Evolutionary conservation across 2,797 vertebrate species (phyloP).

Genomic region (Trichosurus vulpecula): DNA sequence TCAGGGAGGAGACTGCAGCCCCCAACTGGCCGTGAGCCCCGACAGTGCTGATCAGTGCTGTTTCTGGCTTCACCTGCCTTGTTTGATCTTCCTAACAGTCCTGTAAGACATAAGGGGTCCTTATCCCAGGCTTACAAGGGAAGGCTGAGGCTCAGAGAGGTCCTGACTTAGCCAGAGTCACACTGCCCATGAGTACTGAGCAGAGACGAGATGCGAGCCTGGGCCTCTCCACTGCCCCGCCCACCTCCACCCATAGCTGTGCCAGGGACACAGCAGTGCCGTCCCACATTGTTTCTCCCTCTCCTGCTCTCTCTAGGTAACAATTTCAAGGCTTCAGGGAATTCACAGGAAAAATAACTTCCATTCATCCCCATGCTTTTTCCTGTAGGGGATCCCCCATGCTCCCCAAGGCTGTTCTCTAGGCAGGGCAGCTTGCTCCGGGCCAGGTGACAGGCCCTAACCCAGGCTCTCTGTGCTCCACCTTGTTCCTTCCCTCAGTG

Average conservation of each 20-base stretch:
- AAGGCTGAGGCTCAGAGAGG: neutral
- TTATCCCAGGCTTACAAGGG: neutral
- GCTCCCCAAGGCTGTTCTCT: neutral
- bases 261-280: too few species aligned
- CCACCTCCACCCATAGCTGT: too few species aligned
- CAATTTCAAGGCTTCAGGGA: slow-evolving; percentile 14
- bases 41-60: neutral
- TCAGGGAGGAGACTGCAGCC: neutral
- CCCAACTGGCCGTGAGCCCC: too few species aligned
- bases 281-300: neutral
- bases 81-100: neutral
- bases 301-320: neutral
- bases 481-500: neutral
- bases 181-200: neutral
- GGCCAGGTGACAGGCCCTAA: too few species aligned
- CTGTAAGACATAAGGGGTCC: neutral
- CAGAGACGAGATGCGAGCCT: neutral
- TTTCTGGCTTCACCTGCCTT: too few species aligned
- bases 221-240: neutral
- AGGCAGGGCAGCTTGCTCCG: neutral
- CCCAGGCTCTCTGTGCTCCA: neutral
- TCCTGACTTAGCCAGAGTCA: neutral
- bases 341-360: neutral
- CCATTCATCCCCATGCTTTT: too few species aligned
- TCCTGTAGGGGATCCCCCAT: too few species aligned